Percentiles rank a stretch among this genome's conserved stretches.
These are phyloP conservation scores for Cosmorhoe ocellata DNA, from an alignment of 2,888 invertebrate genomes.

Conservation along the genomic window DNA sequence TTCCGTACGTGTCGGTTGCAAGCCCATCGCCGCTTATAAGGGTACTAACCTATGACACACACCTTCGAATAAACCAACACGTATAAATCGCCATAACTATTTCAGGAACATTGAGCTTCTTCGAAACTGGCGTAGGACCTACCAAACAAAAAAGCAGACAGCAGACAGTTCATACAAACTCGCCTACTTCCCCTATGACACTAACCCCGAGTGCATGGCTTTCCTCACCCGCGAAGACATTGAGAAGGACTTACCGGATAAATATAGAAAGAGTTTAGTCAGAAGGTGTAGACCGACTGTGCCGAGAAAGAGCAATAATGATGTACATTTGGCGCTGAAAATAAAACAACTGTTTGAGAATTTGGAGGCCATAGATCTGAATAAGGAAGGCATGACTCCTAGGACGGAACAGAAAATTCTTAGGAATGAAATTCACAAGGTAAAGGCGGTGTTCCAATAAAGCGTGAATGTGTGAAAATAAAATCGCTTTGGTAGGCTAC, in stretches of 20 bases:
- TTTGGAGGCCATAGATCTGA: conserved; percentile 68
- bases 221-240: conserved; percentile 74
- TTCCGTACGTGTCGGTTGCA: too few relatives aligned
- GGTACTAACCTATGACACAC: too few relatives aligned
- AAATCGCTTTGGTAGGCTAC: too few relatives aligned
- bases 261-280: conserved; percentile 58
- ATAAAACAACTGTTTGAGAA: conserved; percentile 72
- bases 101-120: conserved; percentile 69
- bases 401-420: conserved; percentile 79
- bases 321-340: conserved; percentile 67
- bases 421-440: conserved; percentile 83
- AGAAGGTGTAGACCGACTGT: conserved; percentile 55
- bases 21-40: too few relatives aligned
- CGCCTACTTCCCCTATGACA: conserved; percentile 77
- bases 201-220: conserved; percentile 78
- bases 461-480: too few relatives aligned
- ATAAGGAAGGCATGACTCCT: conserved; percentile 69
- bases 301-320: conserved; percentile 60
- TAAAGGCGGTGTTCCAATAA: conserved; percentile 35
- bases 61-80: too few relatives aligned
- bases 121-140: conserved; percentile 78
- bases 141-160: conserved; percentile 50
- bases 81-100: background rate
- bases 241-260: conserved; percentile 74
- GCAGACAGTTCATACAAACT: conserved; percentile 46